Evolutionary conservation across 2,888 invertebrate species (phyloP).

Genomic region (Dolomedes plantarius): DNA sequence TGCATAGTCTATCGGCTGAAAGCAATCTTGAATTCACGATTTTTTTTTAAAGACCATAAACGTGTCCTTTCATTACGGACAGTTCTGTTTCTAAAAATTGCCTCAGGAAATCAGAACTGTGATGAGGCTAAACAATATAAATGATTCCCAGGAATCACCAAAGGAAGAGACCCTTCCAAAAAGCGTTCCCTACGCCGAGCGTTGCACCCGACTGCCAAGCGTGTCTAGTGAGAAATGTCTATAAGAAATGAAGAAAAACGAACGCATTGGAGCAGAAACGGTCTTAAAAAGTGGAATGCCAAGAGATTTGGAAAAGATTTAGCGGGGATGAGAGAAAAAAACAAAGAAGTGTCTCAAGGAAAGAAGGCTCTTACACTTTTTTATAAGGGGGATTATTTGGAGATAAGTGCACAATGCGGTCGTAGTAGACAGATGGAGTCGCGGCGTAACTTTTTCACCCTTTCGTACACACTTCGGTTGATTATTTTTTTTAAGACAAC

Average conservation of each 20-base stretch:
- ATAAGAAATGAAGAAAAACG: background rate
- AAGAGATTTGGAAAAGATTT: background rate
- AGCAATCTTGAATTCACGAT: no score
- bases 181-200: background rate
- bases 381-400: background rate
- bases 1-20: no score
- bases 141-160: background rate
- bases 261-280: background rate
- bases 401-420: no score
- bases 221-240: background rate
- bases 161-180: background rate
- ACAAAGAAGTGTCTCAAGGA: background rate
- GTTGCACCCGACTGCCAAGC: background rate
- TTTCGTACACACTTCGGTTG: no score
- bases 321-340: background rate
- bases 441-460: no score
- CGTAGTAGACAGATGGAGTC: no score
- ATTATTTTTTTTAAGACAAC: no score
- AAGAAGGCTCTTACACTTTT: background rate
- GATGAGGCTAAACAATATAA: background rate
- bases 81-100: no score
- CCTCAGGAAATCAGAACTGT: no score
- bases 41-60: no score
- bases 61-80: no score
- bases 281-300: background rate